phyloP scores from a whole-genome alignment of 2,888 invertebrate genomes.

The Drosophila atripex region DNA sequence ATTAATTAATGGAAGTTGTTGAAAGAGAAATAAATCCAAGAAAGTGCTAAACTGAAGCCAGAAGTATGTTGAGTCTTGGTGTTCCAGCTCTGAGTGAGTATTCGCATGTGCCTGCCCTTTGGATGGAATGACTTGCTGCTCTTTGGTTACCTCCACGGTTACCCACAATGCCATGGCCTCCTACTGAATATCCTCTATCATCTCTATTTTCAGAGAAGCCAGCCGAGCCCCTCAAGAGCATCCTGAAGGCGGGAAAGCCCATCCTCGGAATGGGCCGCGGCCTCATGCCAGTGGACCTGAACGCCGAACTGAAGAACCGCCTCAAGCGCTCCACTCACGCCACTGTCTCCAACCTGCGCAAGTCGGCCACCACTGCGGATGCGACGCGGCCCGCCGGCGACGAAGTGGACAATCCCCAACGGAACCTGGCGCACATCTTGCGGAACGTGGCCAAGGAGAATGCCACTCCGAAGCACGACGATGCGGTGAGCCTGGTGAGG shows the following conservation, averaged over 20 bases:
- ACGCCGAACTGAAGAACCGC: slow-evolving; percentile 83
- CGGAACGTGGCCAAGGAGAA: slow-evolving; percentile 81
- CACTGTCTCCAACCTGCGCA: slow-evolving; percentile 82
- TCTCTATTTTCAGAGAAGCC: slow-evolving; percentile 33
- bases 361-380: slow-evolving; percentile 80
- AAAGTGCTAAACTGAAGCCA: slow-evolving; percentile 47
- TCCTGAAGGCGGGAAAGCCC: slow-evolving; percentile 78
- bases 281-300: slow-evolving; percentile 82
- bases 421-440: slow-evolving; percentile 80
- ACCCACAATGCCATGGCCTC: not conserved
- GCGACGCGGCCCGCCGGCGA: slow-evolving; percentile 53
- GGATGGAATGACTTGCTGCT: slow-evolving; percentile 9
- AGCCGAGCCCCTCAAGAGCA: slow-evolving; percentile 72
- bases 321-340: slow-evolving; percentile 82
- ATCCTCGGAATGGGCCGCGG: slow-evolving; percentile 79
- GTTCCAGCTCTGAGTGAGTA: slow-evolving; percentile 18
- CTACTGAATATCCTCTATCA: not conserved
- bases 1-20: slow-evolving; percentile 66
- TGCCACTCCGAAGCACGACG: slow-evolving; percentile 77
- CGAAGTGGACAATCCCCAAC: slow-evolving; percentile 67
- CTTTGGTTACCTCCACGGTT: not conserved
- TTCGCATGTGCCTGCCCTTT: slow-evolving; percentile 8
- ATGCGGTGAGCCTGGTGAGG: slow-evolving; percentile 82
- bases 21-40: slow-evolving; percentile 58
- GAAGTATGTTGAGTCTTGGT: not conserved